These are phyloP conservation scores for Cygnus atratus DNA, from an alignment of 2,113 vertebrate genomes.

Conservation along the genomic window DNA sequence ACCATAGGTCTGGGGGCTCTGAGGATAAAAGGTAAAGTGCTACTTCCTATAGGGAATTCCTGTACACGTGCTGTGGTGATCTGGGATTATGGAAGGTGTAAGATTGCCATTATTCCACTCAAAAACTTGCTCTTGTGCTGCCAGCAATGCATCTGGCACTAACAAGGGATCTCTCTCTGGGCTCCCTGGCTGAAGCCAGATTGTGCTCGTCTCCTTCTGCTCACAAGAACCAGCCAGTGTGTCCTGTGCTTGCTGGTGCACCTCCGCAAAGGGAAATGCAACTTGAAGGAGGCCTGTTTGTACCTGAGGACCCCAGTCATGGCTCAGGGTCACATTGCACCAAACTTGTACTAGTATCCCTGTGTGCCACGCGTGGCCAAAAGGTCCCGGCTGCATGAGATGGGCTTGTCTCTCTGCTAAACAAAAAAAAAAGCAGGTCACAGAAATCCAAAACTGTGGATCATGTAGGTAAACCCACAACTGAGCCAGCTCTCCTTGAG, in stretches of 20 bases:
- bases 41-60: not conserved
- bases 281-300: not conserved
- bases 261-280: not conserved
- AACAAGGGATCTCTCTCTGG: not conserved
- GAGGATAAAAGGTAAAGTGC: not conserved
- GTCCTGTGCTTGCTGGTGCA: not conserved
- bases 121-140: not conserved
- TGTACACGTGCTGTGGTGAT: no score
- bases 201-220: not conserved
- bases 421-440: not conserved
- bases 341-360: not conserved
- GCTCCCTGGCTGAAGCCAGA: not conserved
- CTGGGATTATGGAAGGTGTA: not conserved
- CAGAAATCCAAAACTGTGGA: not conserved
- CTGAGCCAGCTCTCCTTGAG: not conserved
- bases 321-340: not conserved
- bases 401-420: not conserved
- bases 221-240: not conserved
- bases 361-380: not conserved
- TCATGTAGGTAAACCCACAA: not conserved
- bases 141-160: not conserved
- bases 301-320: rapidly evolving
- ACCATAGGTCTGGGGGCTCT: not conserved
- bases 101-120: not conserved
- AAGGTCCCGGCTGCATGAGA: not conserved